Evolutionary conservation across 2,888 invertebrate genomes (phyloP).

Genomic region (Amitus sp.): DNA sequence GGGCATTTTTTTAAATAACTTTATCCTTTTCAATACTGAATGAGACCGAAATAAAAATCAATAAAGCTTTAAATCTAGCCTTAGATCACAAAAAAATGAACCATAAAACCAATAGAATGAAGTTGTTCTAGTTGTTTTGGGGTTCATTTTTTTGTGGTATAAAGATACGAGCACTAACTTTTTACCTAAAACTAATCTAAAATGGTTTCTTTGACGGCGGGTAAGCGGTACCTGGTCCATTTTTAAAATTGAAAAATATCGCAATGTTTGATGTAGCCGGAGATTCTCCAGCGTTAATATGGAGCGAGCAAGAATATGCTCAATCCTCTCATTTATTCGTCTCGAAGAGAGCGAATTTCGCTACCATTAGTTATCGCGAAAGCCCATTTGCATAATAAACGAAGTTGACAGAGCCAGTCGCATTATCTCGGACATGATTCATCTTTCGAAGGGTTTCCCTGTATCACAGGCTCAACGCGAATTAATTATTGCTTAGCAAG

Average conservation of each 20-base stretch:
- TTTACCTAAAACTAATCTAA: too few species aligned
- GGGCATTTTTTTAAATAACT: too few species aligned
- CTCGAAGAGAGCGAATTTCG: slow-evolving; percentile 1
- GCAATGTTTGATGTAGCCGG: neutral
- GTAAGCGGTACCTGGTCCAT: too few species aligned
- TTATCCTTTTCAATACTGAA: too few species aligned
- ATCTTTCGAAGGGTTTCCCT: slow-evolving; percentile 20
- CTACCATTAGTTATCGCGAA: slow-evolving; percentile 31
- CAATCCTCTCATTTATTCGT: neutral
- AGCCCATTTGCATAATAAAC: slow-evolving; percentile 41
- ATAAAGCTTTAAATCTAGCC: too few species aligned
- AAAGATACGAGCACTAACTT: too few species aligned
- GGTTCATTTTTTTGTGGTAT: too few species aligned
- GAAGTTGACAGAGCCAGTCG: slow-evolving; percentile 14
- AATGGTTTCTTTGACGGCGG: too few species aligned
- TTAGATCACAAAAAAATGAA: too few species aligned
- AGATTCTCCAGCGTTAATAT: neutral
- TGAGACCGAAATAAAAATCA: too few species aligned
- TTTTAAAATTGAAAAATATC: neutral
- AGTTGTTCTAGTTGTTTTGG: too few species aligned
- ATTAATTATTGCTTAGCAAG: slow-evolving; percentile 27
- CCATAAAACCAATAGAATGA: too few species aligned
- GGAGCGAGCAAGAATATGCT: neutral
- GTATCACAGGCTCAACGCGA: slow-evolving; percentile 32
- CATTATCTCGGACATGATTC: slow-evolving; percentile 20